Evolutionary conservation across 2,113 vertebrate genomes (phyloP).

Genomic region (Gila orcuttii): DNA sequence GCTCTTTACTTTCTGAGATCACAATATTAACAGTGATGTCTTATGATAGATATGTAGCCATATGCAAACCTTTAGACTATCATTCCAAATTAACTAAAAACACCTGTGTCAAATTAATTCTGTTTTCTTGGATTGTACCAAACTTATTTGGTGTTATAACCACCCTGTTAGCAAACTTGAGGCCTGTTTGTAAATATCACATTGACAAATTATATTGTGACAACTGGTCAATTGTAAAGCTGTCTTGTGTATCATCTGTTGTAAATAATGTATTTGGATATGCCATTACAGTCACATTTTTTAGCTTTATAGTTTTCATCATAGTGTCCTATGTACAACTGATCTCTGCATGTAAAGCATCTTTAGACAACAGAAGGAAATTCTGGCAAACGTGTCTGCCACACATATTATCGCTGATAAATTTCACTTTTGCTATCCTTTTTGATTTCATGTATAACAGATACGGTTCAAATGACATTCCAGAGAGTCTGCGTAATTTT

Average conservation of each 20-base stretch:
- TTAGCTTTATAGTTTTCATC: slow-evolving; percentile 21
- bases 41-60: slow-evolving; percentile 52
- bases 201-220: slow-evolving; percentile 52
- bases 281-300: neutral
- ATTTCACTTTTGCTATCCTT: slow-evolving; percentile 31
- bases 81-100: slow-evolving; percentile 2
- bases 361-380: slow-evolving; percentile 45
- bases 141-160: neutral
- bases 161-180: neutral
- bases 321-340: slow-evolving; percentile 44
- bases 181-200: slow-evolving; percentile 29
- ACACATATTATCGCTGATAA: slow-evolving; percentile 47
- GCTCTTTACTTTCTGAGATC: slow-evolving; percentile 40
- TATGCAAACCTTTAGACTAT: slow-evolving; percentile 52
- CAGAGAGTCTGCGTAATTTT: slow-evolving; percentile 35
- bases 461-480: slow-evolving; percentile 35
- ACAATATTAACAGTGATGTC: slow-evolving; percentile 47
- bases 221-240: slow-evolving; percentile 52
- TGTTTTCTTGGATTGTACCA: slow-evolving; percentile 36
- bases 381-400: slow-evolving; percentile 56
- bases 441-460: slow-evolving; percentile 52
- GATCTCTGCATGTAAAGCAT: slow-evolving; percentile 31
- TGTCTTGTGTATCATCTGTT: slow-evolving; percentile 30
- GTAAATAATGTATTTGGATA: slow-evolving; percentile 39
- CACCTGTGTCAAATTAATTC: slow-evolving; percentile 25